Percentiles rank a stretch among this genome's conserved stretches.
These are phyloP conservation scores for Cephus runcator DNA, from an alignment of 2,888 invertebrate genomes.

Conservation along the genomic window DNA sequence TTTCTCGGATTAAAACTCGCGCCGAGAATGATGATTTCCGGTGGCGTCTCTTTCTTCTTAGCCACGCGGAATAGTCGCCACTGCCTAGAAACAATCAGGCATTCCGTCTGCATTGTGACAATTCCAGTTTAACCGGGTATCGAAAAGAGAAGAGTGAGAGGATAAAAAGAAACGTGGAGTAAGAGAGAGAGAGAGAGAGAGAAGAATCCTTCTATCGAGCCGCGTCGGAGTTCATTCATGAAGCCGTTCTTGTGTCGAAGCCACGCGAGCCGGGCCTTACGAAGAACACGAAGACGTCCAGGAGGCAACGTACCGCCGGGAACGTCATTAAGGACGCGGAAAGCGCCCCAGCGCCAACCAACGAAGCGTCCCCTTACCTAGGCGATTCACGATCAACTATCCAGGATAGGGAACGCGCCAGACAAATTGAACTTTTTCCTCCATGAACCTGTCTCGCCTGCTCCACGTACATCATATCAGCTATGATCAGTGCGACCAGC, in stretches of 20 bases:
- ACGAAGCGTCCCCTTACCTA: not conserved
- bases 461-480: constrained; percentile 8
- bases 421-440: constrained; percentile 23
- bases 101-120: constrained; percentile 51
- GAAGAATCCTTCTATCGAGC: constrained; percentile 20
- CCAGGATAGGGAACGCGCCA: constrained; percentile 32
- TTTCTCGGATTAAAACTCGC: constrained; percentile 50
- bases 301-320: constrained; percentile 40
- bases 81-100: constrained; percentile 46
- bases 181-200: not conserved
- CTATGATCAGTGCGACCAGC: not conserved
- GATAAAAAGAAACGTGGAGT: constrained; percentile 9
- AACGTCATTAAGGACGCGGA: constrained; percentile 38
- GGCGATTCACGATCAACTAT: not conserved
- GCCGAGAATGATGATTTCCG: constrained; percentile 56
- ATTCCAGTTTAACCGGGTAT: constrained; percentile 39
- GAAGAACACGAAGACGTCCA: not conserved
- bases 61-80: constrained; percentile 15
- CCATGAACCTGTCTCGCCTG: constrained; percentile 18
- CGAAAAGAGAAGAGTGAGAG: constrained; percentile 10
- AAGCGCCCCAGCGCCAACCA: not conserved
- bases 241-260: constrained; percentile 43
- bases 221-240: constrained; percentile 52
- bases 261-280: constrained; percentile 19
- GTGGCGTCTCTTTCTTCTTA: constrained; percentile 54